phyloP scores from a whole-genome alignment of 2,888 invertebrate species.

The Gibbula magus region DNA sequence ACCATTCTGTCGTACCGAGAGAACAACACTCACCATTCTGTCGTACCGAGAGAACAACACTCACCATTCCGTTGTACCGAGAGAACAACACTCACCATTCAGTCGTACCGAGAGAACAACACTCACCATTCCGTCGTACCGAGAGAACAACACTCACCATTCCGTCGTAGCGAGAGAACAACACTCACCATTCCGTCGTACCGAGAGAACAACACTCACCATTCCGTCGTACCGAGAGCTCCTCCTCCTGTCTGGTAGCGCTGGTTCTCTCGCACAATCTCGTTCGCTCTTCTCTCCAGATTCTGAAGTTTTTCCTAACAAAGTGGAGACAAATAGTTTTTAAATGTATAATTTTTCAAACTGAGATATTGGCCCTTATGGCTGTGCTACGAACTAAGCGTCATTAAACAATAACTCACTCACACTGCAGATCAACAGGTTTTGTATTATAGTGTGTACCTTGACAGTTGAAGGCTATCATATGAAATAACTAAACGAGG shows the following conservation, averaged over 20 bases:
- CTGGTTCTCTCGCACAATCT: constrained; percentile 69
- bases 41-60: neutral
- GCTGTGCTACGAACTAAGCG: too few species aligned
- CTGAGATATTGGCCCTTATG: too few species aligned
- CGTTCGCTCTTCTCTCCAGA: constrained; percentile 60
- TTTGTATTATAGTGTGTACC: too few species aligned
- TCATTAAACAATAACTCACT: too few species aligned
- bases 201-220: constrained; percentile 62
- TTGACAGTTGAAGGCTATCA: too few species aligned
- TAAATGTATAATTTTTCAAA: too few species aligned
- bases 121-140: neutral
- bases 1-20: constrained; percentile 67
- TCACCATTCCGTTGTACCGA: neutral
- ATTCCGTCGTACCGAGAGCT: constrained; percentile 60
- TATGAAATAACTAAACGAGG: too few species aligned
- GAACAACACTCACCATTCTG: constrained; percentile 41
- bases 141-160: neutral
- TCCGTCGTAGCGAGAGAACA: neutral
- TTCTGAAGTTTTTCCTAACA: constrained; percentile 60
- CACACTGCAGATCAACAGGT: too few species aligned
- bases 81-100: neutral
- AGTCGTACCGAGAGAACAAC: neutral
- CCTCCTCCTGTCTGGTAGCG: constrained; percentile 56
- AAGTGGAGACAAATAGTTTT: neutral
- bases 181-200: neutral